Conservation (phyloP, 2,888 invertebrate genomes). For the Gastrophysa polygoni region DNA sequence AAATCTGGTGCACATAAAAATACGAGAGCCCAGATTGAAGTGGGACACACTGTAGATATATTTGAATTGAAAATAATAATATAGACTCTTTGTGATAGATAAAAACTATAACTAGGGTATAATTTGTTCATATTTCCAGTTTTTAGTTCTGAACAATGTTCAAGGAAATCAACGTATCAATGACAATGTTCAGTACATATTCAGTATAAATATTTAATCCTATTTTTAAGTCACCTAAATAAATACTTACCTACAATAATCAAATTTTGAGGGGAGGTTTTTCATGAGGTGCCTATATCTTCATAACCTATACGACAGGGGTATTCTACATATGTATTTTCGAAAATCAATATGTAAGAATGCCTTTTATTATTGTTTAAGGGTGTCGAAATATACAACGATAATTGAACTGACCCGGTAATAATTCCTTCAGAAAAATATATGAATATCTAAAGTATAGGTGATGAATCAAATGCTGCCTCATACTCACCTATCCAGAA, state of each 20-base stretch:
- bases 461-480: slow-evolving; percentile 10
- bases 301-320: background rate
- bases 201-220: slow-evolving; percentile 21
- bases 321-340: no score
- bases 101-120: slow-evolving; percentile 8
- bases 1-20: no score
- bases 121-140: slow-evolving; percentile 9
- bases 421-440: no score
- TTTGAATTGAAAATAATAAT: background rate
- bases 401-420: no score
- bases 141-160: background rate
- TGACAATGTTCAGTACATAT: background rate
- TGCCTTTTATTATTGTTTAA: no score
- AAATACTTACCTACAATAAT: slow-evolving; percentile 36
- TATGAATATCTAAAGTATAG: background rate
- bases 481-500: slow-evolving; percentile 20
- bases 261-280: slow-evolving; percentile 1
- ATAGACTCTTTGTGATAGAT: slow-evolving; percentile 6
- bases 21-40: no score
- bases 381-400: no score
- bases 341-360: no score
- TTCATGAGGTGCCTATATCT: background rate
- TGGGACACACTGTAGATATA: background rate
- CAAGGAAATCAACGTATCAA: background rate
- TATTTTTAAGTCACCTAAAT: slow-evolving; percentile 39